Percentiles rank a stretch among this genome's conserved stretches.
Evolutionary conservation across 2,888 invertebrate genomes (phyloP).

Genomic region (Rhimphoctona megacephalus): DNA sequence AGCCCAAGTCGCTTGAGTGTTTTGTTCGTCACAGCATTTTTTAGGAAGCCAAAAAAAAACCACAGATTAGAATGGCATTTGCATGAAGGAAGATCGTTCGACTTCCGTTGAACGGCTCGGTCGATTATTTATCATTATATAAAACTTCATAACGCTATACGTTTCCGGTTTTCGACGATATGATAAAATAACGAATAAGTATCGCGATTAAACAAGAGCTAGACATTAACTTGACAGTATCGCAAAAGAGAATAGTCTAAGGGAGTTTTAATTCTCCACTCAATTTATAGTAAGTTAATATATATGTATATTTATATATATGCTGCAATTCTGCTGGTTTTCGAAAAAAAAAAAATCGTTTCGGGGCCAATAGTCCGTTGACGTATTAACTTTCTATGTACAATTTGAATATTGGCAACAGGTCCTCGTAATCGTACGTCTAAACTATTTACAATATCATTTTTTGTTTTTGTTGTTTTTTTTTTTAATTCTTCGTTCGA

Average conservation of each 20-base stretch:
- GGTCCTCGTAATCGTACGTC: constrained; percentile 63
- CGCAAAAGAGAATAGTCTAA: neutral
- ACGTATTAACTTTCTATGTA: constrained; percentile 66
- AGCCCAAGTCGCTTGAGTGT: constrained; percentile 21
- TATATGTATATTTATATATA: neutral
- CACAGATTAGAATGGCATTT: constrained; percentile 62
- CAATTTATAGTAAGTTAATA: neutral
- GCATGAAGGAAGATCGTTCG: constrained; percentile 60
- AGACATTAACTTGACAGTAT: neutral
- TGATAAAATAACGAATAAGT: constrained; percentile 12
- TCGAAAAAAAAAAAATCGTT: constrained; percentile 47
- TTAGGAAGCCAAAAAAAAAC: constrained; percentile 12
- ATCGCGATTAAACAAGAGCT: neutral
- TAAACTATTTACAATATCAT: constrained; percentile 68
- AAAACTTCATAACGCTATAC: neutral
- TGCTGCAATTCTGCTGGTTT: constrained; percentile 17
- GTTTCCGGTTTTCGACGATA: constrained; percentile 3
- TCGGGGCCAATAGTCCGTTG: constrained; percentile 55
- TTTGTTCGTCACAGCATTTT: neutral
- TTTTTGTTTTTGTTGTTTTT: constrained; percentile 36
- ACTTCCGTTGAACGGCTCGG: constrained; percentile 52
- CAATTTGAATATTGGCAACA: constrained; percentile 69
- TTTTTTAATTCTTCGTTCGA: constrained; percentile 33
- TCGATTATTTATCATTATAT: constrained; percentile 21
- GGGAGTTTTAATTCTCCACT: constrained; percentile 2